These are phyloP conservation scores for Synanthedon andrenaeformis DNA, from an alignment of 2,888 invertebrate species.

Conservation along the genomic window DNA sequence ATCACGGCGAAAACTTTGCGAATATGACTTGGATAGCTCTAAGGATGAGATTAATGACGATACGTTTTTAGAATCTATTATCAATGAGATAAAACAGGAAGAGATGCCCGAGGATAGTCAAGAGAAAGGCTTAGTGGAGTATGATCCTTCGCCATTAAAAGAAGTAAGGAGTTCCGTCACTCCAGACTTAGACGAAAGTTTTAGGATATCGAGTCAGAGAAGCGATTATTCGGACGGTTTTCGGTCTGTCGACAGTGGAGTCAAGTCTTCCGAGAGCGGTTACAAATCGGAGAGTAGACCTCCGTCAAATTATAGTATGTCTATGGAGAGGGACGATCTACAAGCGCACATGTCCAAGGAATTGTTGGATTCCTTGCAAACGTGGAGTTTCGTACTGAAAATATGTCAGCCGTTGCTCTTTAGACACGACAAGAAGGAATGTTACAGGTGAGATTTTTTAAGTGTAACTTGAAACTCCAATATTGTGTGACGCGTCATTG, in stretches of 20 bases:
- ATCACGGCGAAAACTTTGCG: constrained; percentile 1
- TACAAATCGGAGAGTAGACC: constrained; percentile 31
- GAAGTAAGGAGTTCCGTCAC: constrained; percentile 36
- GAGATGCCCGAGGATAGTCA: constrained; percentile 38
- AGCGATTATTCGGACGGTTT: constrained; percentile 31
- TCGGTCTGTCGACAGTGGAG: constrained; percentile 15
- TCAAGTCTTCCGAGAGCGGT: constrained; percentile 31
- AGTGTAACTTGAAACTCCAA: too few relatives aligned
- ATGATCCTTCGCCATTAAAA: constrained; percentile 49
- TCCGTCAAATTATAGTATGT: constrained; percentile 20
- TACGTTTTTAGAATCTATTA: constrained; percentile 54
- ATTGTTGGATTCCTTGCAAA: constrained; percentile 49
- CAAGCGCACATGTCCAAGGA: constrained; percentile 34
- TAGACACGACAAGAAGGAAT: constrained; percentile 55
- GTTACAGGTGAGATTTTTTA: constrained; percentile 42
- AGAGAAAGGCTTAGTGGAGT: constrained; percentile 54
- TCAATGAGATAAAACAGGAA: constrained; percentile 58
- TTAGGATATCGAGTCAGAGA: constrained; percentile 25
- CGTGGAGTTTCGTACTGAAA: constrained; percentile 59
- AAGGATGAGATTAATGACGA: constrained; percentile 46
- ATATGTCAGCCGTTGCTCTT: constrained; percentile 59
- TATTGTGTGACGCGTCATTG: too few relatives aligned
- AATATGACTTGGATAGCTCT: constrained; percentile 27
- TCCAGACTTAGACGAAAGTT: constrained; percentile 44
- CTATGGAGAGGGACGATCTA: constrained; percentile 35